A percentile compares a stretch with the other conserved stretches of the same genome.
Conservation (phyloP, 1,140 invertebrate species). For the Drosophila quadrilineata region DNA sequence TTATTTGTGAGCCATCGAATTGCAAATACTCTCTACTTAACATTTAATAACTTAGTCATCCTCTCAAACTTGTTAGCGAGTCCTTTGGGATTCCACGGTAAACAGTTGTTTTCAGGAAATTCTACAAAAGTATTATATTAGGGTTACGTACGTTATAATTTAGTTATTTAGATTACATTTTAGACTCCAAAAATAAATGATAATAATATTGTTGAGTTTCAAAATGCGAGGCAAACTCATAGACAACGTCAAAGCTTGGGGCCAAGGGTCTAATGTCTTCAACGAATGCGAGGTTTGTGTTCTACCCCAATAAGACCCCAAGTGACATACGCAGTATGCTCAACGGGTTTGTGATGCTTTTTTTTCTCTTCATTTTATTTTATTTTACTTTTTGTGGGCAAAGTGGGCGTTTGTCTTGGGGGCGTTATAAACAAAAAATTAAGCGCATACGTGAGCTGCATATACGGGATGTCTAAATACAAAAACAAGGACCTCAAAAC, state of each 20-base stretch:
- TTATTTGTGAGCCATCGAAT: conserved; percentile 2
- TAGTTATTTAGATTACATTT: not conserved
- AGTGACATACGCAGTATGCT: conserved; percentile 54
- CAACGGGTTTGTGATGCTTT: not conserved
- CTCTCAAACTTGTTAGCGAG: too few relatives aligned
- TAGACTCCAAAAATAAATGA: not conserved
- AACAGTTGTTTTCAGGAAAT: not conserved
- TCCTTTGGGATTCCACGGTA: too few relatives aligned
- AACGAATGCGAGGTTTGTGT: too few relatives aligned
- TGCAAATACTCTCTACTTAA: conserved; percentile 9
- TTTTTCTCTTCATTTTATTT: too few relatives aligned
- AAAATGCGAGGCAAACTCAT: not conserved
- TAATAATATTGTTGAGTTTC: too few relatives aligned
- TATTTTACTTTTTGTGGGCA: too few relatives aligned
- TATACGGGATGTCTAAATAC: conserved; percentile 9
- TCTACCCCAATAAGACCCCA: conserved; percentile 37
- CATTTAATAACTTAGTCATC: too few relatives aligned
- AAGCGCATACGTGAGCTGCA: conserved; percentile 70
- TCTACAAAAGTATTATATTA: not conserved
- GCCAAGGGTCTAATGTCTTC: not conserved
- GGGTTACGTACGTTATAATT: not conserved
- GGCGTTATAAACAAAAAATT: conserved; percentile 74
- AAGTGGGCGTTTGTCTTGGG: conserved; percentile 15
- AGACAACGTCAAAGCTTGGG: not conserved
- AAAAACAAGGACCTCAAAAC: conserved; percentile 25